Percentiles rank a stretch among this genome's conserved stretches.
Evolutionary conservation across 2,113 vertebrate genomes (phyloP).

Genomic region (Neogobius melanostomus): DNA sequence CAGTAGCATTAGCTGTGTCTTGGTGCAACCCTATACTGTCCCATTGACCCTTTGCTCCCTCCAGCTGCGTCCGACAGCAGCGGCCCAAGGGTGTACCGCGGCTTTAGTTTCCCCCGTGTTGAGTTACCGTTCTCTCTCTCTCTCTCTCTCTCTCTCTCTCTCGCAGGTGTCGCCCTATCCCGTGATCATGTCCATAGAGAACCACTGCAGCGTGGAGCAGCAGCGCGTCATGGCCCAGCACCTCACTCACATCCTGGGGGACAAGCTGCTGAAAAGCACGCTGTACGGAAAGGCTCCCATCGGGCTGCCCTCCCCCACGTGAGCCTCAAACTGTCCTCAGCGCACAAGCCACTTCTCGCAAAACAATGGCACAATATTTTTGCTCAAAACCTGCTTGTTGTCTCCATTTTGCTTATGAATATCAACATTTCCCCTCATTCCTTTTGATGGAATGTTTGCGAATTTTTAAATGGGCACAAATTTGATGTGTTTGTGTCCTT

Average conservation of each 20-base stretch:
- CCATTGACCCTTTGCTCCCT: conserved; percentile 25
- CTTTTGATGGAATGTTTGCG: too few relatives aligned
- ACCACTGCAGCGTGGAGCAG: conserved; percentile 91
- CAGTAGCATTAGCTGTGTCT: background rate
- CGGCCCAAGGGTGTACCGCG: conserved; percentile 2
- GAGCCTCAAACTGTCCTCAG: conserved; percentile 22
- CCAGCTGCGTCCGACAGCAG: conserved; percentile 18
- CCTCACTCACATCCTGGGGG: conserved; percentile 85
- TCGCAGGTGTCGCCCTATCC: conserved; percentile 87
- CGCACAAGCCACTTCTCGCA: background rate
- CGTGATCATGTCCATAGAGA: conserved; percentile 91
- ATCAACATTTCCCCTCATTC: too few relatives aligned
- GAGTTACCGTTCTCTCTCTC: conserved; percentile 42
- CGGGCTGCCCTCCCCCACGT: conserved; percentile 88
- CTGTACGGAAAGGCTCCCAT: conserved; percentile 70
- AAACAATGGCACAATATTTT: background rate
- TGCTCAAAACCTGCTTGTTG: too few relatives aligned
- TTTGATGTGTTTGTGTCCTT: too few relatives aligned
- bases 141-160: conserved; percentile 5
- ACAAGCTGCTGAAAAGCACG: conserved; percentile 81
- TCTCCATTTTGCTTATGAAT: too few relatives aligned
- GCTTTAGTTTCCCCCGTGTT: conserved; percentile 51
- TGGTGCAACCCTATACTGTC: conserved; percentile 16
- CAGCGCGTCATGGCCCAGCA: conserved; percentile 85
- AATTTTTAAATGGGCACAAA: too few relatives aligned